A percentile compares a stretch with the other conserved stretches of the same genome.
Conservation (phyloP, 2,113 vertebrate genomes). For the Psephotus haematonotus region DNA sequence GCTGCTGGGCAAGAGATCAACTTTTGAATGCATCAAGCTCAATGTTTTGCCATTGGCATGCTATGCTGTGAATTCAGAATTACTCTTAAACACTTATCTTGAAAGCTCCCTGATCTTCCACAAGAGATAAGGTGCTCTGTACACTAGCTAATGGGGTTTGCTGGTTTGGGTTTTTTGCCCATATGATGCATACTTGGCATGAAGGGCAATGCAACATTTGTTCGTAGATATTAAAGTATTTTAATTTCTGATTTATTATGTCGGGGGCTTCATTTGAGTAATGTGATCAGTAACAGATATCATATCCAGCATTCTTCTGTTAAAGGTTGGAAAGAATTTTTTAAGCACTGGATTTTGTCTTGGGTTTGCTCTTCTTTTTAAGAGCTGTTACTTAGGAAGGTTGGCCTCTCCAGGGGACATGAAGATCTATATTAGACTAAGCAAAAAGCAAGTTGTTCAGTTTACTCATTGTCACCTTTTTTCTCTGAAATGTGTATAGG, state of each 20-base stretch:
- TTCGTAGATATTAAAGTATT: not conserved
- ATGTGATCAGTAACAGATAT: accelerated
- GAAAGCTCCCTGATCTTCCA: not conserved
- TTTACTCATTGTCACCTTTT: not conserved
- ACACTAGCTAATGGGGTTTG: not conserved
- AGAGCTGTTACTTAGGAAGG: not conserved
- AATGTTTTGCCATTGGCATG: not conserved
- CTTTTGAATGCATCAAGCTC: not conserved
- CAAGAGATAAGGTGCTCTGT: not conserved
- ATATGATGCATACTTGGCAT: accelerated
- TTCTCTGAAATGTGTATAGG: not conserved
- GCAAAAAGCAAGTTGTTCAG: not conserved
- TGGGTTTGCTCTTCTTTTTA: not conserved
- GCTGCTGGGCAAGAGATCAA: not conserved
- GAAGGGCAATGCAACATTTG: not conserved
- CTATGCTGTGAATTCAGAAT: not conserved
- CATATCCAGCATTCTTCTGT: not conserved
- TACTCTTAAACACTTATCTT: not conserved
- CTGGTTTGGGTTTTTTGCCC: accelerated
- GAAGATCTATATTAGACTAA: not conserved
- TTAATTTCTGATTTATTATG: not conserved
- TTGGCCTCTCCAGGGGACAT: not conserved
- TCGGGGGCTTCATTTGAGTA: not conserved
- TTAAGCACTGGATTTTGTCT: not conserved
- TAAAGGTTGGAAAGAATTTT: not conserved